Evolutionary conservation across 2,797 vertebrate species (phyloP).

Genomic region (Sphaeramia orbicularis): DNA sequence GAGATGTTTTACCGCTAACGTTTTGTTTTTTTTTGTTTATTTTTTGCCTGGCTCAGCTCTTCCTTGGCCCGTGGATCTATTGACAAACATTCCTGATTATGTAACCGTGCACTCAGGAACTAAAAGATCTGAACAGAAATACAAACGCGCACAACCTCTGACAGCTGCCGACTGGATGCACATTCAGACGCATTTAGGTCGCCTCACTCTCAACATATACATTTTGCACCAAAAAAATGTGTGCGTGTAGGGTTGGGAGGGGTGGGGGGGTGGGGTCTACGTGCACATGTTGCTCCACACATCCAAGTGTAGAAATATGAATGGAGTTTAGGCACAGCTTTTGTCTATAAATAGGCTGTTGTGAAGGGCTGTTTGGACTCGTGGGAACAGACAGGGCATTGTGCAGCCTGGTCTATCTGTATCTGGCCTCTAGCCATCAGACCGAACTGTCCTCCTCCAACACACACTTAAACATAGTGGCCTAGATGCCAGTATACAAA

Average conservation of each 20-base stretch:
- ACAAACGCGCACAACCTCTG: constrained; percentile 7
- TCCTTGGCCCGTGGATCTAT: constrained; percentile 50
- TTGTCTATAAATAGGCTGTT: constrained; percentile 74
- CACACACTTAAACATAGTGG: constrained; percentile 28
- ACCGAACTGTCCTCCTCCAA: constrained; percentile 17
- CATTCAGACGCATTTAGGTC: constrained; percentile 27
- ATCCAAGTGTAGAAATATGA: constrained; percentile 61
- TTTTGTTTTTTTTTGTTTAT: constrained; percentile 21
- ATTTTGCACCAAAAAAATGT: background rate
- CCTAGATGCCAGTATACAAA: constrained; percentile 27
- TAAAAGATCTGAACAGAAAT: constrained; percentile 5
- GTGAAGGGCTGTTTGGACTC: constrained; percentile 56
- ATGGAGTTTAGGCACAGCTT: constrained; percentile 54
- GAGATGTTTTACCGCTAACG: background rate
- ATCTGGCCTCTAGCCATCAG: constrained; percentile 68
- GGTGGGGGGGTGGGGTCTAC: too few relatives aligned
- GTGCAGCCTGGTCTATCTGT: constrained; percentile 61
- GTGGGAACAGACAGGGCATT: constrained; percentile 75
- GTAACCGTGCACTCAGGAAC: constrained; percentile 34
- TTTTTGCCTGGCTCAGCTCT: constrained; percentile 30
- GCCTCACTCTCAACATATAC: background rate
- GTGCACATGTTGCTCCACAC: background rate
- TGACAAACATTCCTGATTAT: constrained; percentile 59
- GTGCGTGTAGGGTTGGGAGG: too few relatives aligned
- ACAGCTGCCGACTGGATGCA: constrained; percentile 21